These are phyloP conservation scores for Drosophila malerkotliana DNA, from an alignment of 1,140 invertebrate species.

Conservation along the genomic window DNA sequence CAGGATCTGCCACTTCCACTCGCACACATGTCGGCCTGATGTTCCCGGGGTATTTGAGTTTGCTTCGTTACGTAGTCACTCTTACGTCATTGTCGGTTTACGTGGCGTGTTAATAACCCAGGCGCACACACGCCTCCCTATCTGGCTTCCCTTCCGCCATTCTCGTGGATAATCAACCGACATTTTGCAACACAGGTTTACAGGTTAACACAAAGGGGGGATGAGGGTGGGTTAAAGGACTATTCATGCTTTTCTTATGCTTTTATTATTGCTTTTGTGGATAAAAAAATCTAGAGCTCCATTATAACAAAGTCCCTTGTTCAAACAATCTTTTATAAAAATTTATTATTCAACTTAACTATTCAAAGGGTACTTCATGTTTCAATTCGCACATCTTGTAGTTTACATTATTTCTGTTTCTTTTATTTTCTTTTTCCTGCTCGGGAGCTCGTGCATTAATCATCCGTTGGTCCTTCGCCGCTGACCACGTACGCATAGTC, in stretches of 20 bases:
- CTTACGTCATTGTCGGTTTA: conserved; percentile 52
- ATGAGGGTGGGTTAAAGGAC: too few species aligned
- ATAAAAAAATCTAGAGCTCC: neutral
- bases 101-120: conserved; percentile 57
- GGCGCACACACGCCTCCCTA: conserved; percentile 18
- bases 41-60: conserved; percentile 10
- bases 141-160: conserved; percentile 3
- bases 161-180: conserved; percentile 24
- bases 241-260: too few species aligned
- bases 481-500: conserved; percentile 31
- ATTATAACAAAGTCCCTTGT: too few species aligned
- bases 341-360: too few species aligned
- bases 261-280: neutral
- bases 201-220: conserved; percentile 1
- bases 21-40: conserved; percentile 5
- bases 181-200: conserved; percentile 39
- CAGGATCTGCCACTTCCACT: conserved; percentile 37
- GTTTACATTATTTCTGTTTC: neutral
- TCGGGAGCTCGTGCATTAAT: conserved; percentile 26
- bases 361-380: neutral
- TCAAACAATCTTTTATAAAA: too few species aligned
- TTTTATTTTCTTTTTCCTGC: conserved; percentile 12
- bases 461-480: conserved; percentile 23
- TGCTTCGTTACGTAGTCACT: conserved; percentile 46
- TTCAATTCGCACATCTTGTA: neutral